phyloP scores from a whole-genome alignment of 1,140 invertebrate genomes.

The Chrysomallon squamiferum region DNA sequence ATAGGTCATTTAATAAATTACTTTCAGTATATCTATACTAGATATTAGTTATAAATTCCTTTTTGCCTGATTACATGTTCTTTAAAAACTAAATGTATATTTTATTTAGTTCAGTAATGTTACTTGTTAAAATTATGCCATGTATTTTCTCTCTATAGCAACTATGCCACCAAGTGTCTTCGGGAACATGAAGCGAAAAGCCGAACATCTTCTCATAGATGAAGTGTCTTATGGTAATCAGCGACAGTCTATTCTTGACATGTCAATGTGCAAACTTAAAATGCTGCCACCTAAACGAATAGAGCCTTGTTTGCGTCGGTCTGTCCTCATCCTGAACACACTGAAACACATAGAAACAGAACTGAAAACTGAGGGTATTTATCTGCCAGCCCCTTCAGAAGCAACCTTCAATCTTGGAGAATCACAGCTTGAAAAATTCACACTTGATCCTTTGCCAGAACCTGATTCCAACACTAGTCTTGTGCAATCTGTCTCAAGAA shows the following conservation, averaged over 20 bases:
- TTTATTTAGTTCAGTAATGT: no score
- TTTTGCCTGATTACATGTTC: no score
- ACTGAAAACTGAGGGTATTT: slow-evolving; percentile 79
- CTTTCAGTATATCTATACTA: no score
- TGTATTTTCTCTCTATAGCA: slow-evolving; percentile 1
- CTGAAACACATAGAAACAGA: slow-evolving; percentile 88
- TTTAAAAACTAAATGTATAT: no score
- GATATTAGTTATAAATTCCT: no score
- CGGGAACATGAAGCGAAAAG: slow-evolving; percentile 32
- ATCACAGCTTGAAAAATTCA: slow-evolving; percentile 22
- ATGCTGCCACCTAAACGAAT: slow-evolving; percentile 67
- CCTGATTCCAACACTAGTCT: background rate
- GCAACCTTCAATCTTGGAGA: slow-evolving; percentile 36
- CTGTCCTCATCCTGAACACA: slow-evolving; percentile 94
- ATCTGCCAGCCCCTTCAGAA: slow-evolving; percentile 35
- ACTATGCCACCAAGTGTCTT: slow-evolving; percentile 13
- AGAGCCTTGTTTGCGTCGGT: slow-evolving; percentile 87
- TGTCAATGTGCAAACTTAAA: slow-evolving; percentile 92
- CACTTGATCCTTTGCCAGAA: slow-evolving; percentile 40
- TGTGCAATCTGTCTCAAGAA: background rate
- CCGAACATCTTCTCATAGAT: slow-evolving; percentile 36
- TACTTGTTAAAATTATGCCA: no score
- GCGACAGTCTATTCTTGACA: slow-evolving; percentile 85
- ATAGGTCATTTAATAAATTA: no score
- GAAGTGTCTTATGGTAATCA: slow-evolving; percentile 58